phyloP scores from a whole-genome alignment of 30 jellyfish, hydroid and myxozoan species.

The Cassiopea andromeda region DNA sequence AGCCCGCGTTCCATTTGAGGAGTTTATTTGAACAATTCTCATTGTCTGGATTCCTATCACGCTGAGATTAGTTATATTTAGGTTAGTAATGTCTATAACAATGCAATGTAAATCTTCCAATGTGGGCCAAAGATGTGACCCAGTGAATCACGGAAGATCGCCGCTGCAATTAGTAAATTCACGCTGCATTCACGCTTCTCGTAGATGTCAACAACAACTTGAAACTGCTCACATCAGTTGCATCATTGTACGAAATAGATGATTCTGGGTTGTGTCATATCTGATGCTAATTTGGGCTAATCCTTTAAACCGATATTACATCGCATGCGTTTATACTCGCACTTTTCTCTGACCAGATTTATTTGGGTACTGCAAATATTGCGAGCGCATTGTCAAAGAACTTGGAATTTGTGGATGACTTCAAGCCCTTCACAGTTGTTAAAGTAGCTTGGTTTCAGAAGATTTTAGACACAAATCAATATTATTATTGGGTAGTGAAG shows the following conservation, averaged over 20 bases:
- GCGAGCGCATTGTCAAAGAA: constrained; percentile 54
- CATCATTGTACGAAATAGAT: neutral
- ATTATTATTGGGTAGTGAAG: neutral
- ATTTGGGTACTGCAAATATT: constrained; percentile 49
- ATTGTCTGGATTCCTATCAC: constrained; percentile 68
- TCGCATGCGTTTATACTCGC: constrained; percentile 13
- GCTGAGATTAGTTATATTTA: constrained; percentile 52
- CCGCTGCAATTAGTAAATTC: constrained; percentile 29
- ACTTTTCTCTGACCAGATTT: neutral
- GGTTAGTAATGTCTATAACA: constrained; percentile 48
- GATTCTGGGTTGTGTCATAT: constrained; percentile 20
- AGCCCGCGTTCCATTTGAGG: constrained; percentile 24
- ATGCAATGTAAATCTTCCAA: constrained; percentile 54
- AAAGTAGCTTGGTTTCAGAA: neutral
- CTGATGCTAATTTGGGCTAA: constrained; percentile 8
- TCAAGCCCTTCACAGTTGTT: neutral
- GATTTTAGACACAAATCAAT: neutral
- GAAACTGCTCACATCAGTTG: neutral
- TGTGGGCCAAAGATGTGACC: constrained; percentile 80
- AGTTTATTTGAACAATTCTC: constrained; percentile 19
- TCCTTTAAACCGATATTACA: constrained; percentile 40
- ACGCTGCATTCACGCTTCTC: neutral
- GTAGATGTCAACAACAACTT: neutral
- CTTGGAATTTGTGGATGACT: neutral
- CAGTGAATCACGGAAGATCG: constrained; percentile 39